phyloP scores from a whole-genome alignment of 1,140 invertebrate species.

The Atta texana region DNA sequence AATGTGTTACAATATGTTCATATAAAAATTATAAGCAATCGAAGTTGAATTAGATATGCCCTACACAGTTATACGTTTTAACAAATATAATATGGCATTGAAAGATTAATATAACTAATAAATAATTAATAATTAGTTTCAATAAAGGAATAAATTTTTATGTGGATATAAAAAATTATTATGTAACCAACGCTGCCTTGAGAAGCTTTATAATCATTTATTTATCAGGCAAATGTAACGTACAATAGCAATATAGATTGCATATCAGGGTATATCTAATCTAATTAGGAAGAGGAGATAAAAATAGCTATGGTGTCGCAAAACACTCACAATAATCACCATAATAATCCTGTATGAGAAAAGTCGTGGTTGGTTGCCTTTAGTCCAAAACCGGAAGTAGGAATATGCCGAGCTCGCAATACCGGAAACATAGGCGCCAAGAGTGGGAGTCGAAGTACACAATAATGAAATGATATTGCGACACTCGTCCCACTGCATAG shows the following conservation, averaged over 20 bases:
- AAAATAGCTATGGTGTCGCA: constrained; percentile 8
- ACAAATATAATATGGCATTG: too few species aligned
- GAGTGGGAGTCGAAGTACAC: constrained; percentile 24
- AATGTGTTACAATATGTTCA: too few species aligned
- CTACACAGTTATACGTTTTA: too few species aligned
- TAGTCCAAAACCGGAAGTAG: constrained; percentile 64
- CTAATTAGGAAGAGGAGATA: constrained; percentile 70
- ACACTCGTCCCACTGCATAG: neutral
- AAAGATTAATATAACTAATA: too few species aligned
- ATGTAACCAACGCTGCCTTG: neutral
- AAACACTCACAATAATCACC: constrained; percentile 35
- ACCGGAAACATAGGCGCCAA: constrained; percentile 62
- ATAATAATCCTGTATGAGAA: constrained; percentile 3
- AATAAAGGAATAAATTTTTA: neutral
- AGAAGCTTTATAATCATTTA: neutral
- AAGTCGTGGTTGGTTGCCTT: constrained; percentile 65
- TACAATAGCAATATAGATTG: constrained; percentile 55
- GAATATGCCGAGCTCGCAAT: constrained; percentile 43
- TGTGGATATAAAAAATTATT: neutral
- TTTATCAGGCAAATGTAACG: neutral
- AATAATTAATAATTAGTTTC: neutral
- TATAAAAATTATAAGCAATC: too few species aligned
- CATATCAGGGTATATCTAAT: constrained; percentile 73
- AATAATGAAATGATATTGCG: constrained; percentile 16
- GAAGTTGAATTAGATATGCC: too few species aligned